These are phyloP conservation scores for Siphamia tubifer DNA, from an alignment of 2,113 vertebrate species.

Conservation along the genomic window DNA sequence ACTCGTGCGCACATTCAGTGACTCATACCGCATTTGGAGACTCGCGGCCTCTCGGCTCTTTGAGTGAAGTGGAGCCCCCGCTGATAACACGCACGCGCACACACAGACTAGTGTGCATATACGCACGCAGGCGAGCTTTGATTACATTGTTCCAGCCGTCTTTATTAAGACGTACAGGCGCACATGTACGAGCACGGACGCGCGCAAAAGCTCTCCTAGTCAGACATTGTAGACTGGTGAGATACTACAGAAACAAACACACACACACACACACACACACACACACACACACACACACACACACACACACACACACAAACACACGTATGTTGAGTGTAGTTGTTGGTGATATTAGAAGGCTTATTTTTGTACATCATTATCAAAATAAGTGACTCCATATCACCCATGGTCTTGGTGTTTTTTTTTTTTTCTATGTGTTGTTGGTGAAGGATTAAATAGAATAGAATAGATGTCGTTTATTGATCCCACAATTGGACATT, in stretches of 20 bases:
- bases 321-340: neutral
- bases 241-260: conserved; percentile 1
- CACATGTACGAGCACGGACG: neutral
- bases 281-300: neutral
- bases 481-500: too few relatives aligned
- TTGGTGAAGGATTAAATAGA: too few relatives aligned
- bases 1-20: conserved; percentile 38
- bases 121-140: neutral
- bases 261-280: neutral
- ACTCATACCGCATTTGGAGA: conserved; percentile 59
- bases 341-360: neutral
- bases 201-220: neutral
- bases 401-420: too few relatives aligned
- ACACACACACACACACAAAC: neutral
- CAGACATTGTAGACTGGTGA: neutral
- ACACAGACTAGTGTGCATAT: neutral
- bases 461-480: too few relatives aligned
- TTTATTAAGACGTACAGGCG: neutral
- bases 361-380: neutral
- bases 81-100: conserved; percentile 6
- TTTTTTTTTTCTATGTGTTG: too few relatives aligned
- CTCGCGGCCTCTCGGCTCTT: conserved; percentile 22
- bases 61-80: conserved; percentile 48
- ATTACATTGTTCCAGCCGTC: neutral
- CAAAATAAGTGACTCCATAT: too few relatives aligned